These are phyloP conservation scores for Trachops cirrhosus DNA, from an alignment of 2,797 vertebrate genomes.

Conservation along the genomic window DNA sequence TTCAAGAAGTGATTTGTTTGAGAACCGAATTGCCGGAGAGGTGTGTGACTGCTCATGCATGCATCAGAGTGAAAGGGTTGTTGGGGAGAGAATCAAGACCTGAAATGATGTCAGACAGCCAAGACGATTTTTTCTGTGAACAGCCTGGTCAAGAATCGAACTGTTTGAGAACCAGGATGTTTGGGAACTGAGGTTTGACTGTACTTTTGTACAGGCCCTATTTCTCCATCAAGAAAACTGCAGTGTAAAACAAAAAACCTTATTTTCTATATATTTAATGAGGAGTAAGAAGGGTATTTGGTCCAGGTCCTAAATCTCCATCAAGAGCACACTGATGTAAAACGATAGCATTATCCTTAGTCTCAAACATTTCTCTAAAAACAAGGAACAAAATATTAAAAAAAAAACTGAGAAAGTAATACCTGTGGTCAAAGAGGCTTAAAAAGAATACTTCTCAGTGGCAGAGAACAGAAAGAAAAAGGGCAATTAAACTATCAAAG, in stretches of 20 bases:
- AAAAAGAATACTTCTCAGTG: background rate
- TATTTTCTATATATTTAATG: background rate
- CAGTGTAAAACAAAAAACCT: background rate
- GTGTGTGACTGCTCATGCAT: background rate
- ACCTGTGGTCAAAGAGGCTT: background rate
- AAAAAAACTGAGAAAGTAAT: slow-evolving; percentile 25
- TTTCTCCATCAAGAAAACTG: background rate
- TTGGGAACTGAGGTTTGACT: background rate
- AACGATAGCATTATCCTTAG: background rate
- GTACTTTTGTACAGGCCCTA: background rate
- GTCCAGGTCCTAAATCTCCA: background rate
- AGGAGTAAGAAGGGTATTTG: slow-evolving; percentile 21
- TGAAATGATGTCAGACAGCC: background rate
- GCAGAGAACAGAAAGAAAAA: slow-evolving; percentile 9
- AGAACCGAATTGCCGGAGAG: background rate
- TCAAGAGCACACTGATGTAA: background rate
- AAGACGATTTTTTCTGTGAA: background rate
- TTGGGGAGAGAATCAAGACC: background rate
- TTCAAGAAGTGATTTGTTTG: background rate
- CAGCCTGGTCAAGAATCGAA: background rate
- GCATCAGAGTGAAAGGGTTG: background rate
- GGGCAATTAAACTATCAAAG: background rate
- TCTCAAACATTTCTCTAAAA: slow-evolving; percentile 31
- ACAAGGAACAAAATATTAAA: background rate
- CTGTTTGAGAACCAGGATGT: background rate